Evolutionary conservation across 2,113 vertebrate species (phyloP), one percentile per base, ranked within the genome.

Genomic region (Bubo bubo): DNA sequence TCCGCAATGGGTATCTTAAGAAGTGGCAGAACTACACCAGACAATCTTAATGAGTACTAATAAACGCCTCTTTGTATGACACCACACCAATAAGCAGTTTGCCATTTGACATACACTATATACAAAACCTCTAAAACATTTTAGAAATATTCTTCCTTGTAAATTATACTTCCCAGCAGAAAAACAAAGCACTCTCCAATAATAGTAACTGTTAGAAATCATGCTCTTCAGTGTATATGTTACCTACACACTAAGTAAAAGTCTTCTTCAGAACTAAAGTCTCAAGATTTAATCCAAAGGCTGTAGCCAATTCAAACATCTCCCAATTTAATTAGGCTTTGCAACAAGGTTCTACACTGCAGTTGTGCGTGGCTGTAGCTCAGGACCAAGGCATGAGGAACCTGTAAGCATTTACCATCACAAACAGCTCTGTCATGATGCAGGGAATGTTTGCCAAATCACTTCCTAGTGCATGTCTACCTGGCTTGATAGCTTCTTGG

Each of bases 401-500:
- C 66, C 87, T 81, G 39, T 68, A 81, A 53, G 81, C 70, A 68
- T 60, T 70, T 45, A 53, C 85, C 71, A 83, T 17, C 90, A 55
- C 90, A 86, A 70, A 94, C 26, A 93, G 88, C 75, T 92, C 92
- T 41, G 79, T 68, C 82, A 83, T 30, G 55, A 88, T 77, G 87
- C 89, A 87, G 63, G 1, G 34, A 90, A 49, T 4, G n/a, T 73
- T 73, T 89, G 94, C 91, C 86, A 92, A 72, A 86, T 86, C 76
- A 56, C 49, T 70, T 85, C 70, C 62, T 4, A 89, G 66, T 9
- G 66, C 58, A 64, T 0, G 0, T 53, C 84, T 58, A 94, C 93
- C 93, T 93, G 81, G 39, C 76, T 82, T 39, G 64, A 86, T 20
- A 52, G 88, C 58, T 75, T 71, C 39, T 58, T 93, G 95, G 93